Evolutionary conservation across 1,140 invertebrate genomes (phyloP).

Genomic region (Cyclargus thomasi): DNA sequence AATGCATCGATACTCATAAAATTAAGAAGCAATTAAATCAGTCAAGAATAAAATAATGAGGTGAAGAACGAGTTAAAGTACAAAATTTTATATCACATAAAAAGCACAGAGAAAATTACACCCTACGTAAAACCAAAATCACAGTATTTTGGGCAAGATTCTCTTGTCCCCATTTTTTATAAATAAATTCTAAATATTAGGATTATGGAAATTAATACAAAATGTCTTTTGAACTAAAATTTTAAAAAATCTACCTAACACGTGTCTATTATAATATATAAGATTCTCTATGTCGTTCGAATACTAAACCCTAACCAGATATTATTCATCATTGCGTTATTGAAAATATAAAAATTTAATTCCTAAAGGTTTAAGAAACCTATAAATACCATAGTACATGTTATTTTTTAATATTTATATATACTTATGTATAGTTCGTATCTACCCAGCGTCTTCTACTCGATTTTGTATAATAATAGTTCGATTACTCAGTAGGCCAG

Average conservation of each 20-base stretch:
- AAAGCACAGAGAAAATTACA: slow-evolving; percentile 64
- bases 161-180: slow-evolving; percentile 55
- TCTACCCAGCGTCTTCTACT: slow-evolving; percentile 45
- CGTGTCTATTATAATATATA: slow-evolving; percentile 45
- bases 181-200: slow-evolving; percentile 65
- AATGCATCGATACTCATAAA: slow-evolving; percentile 35
- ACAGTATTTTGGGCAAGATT: slow-evolving; percentile 66
- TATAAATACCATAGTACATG: slow-evolving; percentile 65
- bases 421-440: slow-evolving; percentile 62
- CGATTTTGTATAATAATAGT: slow-evolving; percentile 53
- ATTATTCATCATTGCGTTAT: slow-evolving; percentile 60
- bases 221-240: slow-evolving; percentile 70
- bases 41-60: slow-evolving; percentile 49
- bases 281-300: slow-evolving; percentile 51
- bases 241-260: slow-evolving; percentile 52
- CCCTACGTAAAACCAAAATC: slow-evolving; percentile 73
- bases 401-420: slow-evolving; percentile 57
- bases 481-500: slow-evolving; percentile 67
- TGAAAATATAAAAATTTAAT: slow-evolving; percentile 72
- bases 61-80: slow-evolving; percentile 51
- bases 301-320: slow-evolving; percentile 63
- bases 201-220: slow-evolving; percentile 51
- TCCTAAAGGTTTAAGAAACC: slow-evolving; percentile 71
- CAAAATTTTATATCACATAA: slow-evolving; percentile 62
- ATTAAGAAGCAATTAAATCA: slow-evolving; percentile 57